phyloP scores from a whole-genome alignment of 2,888 invertebrate species.

The Pseudococcus longispinus region DNA sequence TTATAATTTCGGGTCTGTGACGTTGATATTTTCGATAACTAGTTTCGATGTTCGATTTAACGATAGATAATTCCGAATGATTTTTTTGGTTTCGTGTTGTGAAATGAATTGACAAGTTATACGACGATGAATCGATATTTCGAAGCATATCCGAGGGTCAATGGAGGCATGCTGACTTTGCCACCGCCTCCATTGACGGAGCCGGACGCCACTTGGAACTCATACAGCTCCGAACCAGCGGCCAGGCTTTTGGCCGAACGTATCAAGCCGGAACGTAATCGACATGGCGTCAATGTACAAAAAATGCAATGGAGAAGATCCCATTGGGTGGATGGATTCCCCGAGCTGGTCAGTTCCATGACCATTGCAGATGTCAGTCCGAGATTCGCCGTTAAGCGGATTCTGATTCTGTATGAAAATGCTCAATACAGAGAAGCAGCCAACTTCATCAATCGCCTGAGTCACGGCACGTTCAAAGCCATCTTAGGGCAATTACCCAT shows the following conservation, averaged over 20 bases:
- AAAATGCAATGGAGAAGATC: slow-evolving; percentile 62
- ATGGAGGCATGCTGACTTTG: slow-evolving; percentile 60
- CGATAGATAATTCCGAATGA: not conserved
- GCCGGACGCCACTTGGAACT: slow-evolving; percentile 61
- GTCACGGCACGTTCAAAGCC: slow-evolving; percentile 79
- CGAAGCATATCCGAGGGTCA: slow-evolving; percentile 60
- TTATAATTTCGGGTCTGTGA: not conserved
- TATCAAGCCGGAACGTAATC: slow-evolving; percentile 71
- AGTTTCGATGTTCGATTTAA: not conserved
- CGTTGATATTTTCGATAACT: not conserved
- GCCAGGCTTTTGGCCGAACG: slow-evolving; percentile 71
- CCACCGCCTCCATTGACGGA: slow-evolving; percentile 61
- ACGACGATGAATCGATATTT: slow-evolving; percentile 60
- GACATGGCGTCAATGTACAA: slow-evolving; percentile 65
- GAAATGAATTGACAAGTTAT: not conserved
- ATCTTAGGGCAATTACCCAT: slow-evolving; percentile 71
- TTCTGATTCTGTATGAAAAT: slow-evolving; percentile 85
- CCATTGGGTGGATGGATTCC: slow-evolving; percentile 62
- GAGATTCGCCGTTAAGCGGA: slow-evolving; percentile 65
- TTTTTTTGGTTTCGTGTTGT: not conserved
- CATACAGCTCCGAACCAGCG: slow-evolving; percentile 60
- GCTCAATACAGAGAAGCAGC: slow-evolving; percentile 91
- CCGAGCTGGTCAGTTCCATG: slow-evolving; percentile 62
- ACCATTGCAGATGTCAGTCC: slow-evolving; percentile 63
- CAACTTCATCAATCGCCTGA: slow-evolving; percentile 79